Evolutionary conservation across 2,888 invertebrate genomes (phyloP), one percentile per base, ranked within the genome.

Genomic region (Drosophila merina): DNA sequence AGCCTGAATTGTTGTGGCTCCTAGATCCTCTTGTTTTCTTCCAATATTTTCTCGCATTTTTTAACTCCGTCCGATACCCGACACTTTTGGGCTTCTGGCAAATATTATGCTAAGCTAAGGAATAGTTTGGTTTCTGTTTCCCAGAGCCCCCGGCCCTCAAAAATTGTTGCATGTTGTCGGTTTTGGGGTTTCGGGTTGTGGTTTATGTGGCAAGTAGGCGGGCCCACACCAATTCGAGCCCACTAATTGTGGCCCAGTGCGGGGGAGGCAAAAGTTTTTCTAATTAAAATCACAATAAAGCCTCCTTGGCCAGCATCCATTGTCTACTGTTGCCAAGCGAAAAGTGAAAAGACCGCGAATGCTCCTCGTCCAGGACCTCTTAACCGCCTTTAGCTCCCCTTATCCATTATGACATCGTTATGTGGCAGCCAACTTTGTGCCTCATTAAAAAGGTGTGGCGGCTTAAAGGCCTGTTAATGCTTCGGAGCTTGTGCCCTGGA

Each of bases 201-300:
- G 30, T 9, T 33, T 33, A 40, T 63, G 63, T 26, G 63, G 68
- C 55, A 36, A n/a, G 63, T 36, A 25, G 30, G 6, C 57, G 6
- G 72, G n/a, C 36, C 36, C 36, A 47, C 36, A 25, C 26, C 31
- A 36, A 79, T 79, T 68, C 57, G 62, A 69, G 50, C 48, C 52
- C 70, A 74, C 45, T 69, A 63, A 79, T 81, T 78, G 79, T 66
- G 59, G 63, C 40, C 14, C 40, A 42, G 20, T 9, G 40, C 40
- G 10, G 57, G 28, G 55, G 36, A 44, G 40, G 44, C 73, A 72
- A 86, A 75, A 83, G 86, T 83, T 88, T 88, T 88, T 88, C 86
- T 72, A 86, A 83, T 83, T 83, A 83, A 88, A 83, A 82, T 79
- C 77, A 88, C 86, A 83, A 83, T 88, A 86, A 79, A 75, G 86